phyloP scores from a whole-genome alignment of 2,113 vertebrate genomes.

The Pelodiscus sinensis region DNA sequence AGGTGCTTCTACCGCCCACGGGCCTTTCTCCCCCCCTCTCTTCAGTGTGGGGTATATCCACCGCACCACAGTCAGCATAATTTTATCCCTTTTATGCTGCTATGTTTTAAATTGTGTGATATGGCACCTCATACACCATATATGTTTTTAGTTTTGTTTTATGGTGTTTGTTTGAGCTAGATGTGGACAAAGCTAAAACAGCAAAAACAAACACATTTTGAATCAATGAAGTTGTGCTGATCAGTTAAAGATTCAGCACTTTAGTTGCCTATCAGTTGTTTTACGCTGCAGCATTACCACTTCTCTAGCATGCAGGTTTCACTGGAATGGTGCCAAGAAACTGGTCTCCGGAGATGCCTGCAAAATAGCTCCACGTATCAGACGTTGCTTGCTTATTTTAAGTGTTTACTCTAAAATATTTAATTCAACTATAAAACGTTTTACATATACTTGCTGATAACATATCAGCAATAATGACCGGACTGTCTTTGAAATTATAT shows the following conservation, averaged over 20 bases:
- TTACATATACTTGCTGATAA: not conserved
- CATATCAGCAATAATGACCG: not conserved
- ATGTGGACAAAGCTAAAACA: not conserved
- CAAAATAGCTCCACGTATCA: not conserved
- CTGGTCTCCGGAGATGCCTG: not conserved
- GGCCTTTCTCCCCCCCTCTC: too few relatives aligned
- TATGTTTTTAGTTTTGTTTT: not conserved
- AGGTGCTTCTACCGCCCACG: too few relatives aligned
- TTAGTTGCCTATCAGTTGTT: too few relatives aligned
- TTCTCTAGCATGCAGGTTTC: not conserved
- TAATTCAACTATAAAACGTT: not conserved
- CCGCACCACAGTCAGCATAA: too few relatives aligned
- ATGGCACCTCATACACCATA: not conserved
- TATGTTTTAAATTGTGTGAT: not conserved
- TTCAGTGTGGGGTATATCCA: too few relatives aligned
- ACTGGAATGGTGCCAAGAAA: not conserved
- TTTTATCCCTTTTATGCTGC: rapidly evolving
- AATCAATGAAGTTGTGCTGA: not conserved
- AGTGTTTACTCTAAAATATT: not conserved
- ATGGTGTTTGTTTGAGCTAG: not conserved
- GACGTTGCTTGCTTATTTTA: not conserved
- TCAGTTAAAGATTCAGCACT: not conserved
- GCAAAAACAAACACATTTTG: not conserved
- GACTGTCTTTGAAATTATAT: not conserved
- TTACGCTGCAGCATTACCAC: rapidly evolving